phyloP scores from a whole-genome alignment of 2,113 vertebrate genomes.

The Microcebus ravelobensis region DNA sequence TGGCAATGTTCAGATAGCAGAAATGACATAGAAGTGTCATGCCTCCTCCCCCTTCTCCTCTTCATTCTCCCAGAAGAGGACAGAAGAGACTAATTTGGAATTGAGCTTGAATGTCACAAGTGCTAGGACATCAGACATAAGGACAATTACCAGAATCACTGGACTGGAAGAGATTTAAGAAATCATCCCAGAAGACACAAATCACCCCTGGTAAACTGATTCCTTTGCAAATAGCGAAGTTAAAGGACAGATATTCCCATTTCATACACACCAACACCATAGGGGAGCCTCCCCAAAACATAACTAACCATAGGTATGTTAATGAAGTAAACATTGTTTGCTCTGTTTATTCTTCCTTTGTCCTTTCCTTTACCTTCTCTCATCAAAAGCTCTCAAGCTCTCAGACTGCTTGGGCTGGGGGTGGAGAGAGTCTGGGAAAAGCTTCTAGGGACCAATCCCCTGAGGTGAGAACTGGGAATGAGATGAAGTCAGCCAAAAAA shows the following conservation, averaged over 20 bases:
- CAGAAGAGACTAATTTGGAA: conserved; percentile 59
- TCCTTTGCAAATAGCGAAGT: background rate
- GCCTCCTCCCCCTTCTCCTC: background rate
- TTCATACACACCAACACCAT: background rate
- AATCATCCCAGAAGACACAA: conserved; percentile 54
- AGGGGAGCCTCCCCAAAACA: background rate
- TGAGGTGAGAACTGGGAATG: background rate
- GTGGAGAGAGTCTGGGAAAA: background rate
- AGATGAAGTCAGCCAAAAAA: background rate
- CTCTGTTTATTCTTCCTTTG: background rate
- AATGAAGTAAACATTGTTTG: background rate
- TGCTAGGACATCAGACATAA: conserved; percentile 43
- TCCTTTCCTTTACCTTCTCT: background rate
- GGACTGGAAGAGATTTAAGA: conserved; percentile 61
- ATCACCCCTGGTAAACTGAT: conserved; percentile 50
- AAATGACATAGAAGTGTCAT: background rate
- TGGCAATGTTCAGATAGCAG: background rate
- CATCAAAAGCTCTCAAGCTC: background rate
- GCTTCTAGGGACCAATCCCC: background rate
- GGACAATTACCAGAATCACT: conserved; percentile 67
- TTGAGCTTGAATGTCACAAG: conserved; percentile 62
- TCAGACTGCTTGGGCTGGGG: background rate
- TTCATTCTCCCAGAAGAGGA: background rate
- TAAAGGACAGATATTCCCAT: background rate
- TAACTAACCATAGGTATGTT: background rate